Percentiles rank a stretch among this genome's conserved stretches.
phyloP scores from a whole-genome alignment of 2,797 vertebrate species.

The Bovichtus variegatus region DNA sequence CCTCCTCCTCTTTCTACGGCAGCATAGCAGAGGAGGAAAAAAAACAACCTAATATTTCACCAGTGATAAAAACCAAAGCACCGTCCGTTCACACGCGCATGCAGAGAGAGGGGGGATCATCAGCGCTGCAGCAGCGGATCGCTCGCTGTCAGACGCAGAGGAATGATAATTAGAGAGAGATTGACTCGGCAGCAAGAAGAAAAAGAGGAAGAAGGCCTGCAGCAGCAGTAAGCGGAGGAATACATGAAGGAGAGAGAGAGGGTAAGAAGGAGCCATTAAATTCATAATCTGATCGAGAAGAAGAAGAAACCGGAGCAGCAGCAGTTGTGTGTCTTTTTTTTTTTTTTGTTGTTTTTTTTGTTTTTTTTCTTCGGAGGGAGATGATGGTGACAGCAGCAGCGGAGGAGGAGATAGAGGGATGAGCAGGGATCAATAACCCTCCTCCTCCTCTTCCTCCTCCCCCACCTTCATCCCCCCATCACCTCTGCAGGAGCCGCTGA shows the following conservation, averaged over 20 bases:
- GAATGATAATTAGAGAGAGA: slow-evolving; percentile 76
- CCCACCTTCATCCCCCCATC: slow-evolving; percentile 72
- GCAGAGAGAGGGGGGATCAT: slow-evolving; percentile 20
- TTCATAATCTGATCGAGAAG: slow-evolving; percentile 44
- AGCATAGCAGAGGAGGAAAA: slow-evolving; percentile 36
- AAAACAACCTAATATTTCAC: slow-evolving; percentile 31
- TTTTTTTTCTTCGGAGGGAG: slow-evolving; percentile 9
- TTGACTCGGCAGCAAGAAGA: slow-evolving; percentile 64
- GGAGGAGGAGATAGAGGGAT: slow-evolving; percentile 64
- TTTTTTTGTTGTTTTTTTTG: too few relatives aligned
- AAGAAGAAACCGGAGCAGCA: slow-evolving; percentile 8
- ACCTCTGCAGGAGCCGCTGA: slow-evolving; percentile 72
- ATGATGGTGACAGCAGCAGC: slow-evolving; percentile 57
- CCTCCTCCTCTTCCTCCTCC: slow-evolving; percentile 42
- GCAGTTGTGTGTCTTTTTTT: neutral
- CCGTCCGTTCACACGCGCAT: slow-evolving; percentile 25
- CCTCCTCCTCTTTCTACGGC: slow-evolving; percentile 28
- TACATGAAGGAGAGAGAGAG: slow-evolving; percentile 22
- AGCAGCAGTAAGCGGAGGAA: slow-evolving; percentile 31
- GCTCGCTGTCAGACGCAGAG: slow-evolving; percentile 69
- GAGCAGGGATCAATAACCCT: slow-evolving; percentile 65
- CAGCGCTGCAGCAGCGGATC: slow-evolving; percentile 59
- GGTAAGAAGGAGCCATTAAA: slow-evolving; percentile 14
- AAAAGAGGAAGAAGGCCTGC: slow-evolving; percentile 55
- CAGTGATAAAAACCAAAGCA: slow-evolving; percentile 42